Conservation (phyloP, 2,113 vertebrate species). For the Chlorodrepanis virens region DNA sequence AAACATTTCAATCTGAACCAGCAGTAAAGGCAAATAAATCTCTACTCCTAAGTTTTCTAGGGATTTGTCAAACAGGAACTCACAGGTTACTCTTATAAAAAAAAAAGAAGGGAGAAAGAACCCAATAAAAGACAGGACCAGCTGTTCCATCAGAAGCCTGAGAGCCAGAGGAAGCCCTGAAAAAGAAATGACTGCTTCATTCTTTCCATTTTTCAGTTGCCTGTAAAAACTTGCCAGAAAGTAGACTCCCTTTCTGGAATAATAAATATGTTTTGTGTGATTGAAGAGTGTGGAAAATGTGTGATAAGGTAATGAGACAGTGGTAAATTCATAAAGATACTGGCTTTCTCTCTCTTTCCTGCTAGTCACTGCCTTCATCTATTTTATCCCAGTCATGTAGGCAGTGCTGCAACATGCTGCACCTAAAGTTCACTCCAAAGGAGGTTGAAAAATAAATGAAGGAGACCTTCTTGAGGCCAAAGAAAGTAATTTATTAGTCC, state of each 20-base stretch:
- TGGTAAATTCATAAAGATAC: not conserved
- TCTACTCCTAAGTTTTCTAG: not conserved
- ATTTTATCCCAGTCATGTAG: not conserved
- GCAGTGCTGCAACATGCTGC: not conserved
- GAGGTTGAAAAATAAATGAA: conserved; percentile 72
- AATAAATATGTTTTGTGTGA: not conserved
- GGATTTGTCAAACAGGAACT: not conserved
- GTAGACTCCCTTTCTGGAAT: not conserved
- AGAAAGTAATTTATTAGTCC: conserved; percentile 73
- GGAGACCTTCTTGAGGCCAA: conserved; percentile 59
- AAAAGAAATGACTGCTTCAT: not conserved
- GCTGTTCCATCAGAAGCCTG: not conserved
- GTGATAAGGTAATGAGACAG: not conserved
- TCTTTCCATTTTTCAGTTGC: not conserved
- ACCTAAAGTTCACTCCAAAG: conserved; percentile 29
- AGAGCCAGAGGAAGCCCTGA: not conserved
- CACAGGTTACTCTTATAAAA: not conserved
- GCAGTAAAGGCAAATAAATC: not conserved
- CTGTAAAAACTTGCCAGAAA: not conserved
- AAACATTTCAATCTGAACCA: not conserved
- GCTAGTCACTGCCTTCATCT: not conserved
- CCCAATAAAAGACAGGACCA: not conserved
- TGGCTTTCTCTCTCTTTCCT: not conserved
- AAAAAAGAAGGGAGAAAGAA: not conserved
- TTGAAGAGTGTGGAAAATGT: not conserved